Evolutionary conservation across 2,888 invertebrate genomes (phyloP).

Genomic region (Coremacera marginata): DNA sequence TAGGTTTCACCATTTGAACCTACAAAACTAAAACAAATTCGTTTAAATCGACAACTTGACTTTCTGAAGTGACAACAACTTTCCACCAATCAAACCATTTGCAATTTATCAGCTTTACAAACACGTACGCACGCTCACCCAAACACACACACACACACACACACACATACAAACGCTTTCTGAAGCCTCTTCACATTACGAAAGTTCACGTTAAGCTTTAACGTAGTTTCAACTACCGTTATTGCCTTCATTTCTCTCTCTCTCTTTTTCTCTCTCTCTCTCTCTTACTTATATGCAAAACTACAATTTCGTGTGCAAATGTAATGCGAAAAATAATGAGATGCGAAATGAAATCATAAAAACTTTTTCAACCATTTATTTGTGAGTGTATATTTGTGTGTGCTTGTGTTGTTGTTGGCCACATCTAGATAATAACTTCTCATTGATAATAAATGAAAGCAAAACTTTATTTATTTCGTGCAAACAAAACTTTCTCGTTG

Average conservation of each 20-base stretch:
- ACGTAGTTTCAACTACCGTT: background rate
- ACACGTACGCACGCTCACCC: constrained; percentile 28
- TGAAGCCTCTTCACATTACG: background rate
- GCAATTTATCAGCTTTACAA: constrained; percentile 21
- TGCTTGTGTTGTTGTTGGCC: constrained; percentile 5
- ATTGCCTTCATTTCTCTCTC: background rate
- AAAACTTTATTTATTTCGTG: constrained; percentile 25
- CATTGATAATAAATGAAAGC: constrained; percentile 26
- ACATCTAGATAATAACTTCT: constrained; percentile 24
- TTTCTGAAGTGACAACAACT: constrained; percentile 19
- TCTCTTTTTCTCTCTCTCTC: background rate
- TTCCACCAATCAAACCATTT: constrained; percentile 23
- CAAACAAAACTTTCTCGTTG: constrained; percentile 31
- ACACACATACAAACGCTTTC: constrained; percentile 18
- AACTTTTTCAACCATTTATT: constrained; percentile 37
- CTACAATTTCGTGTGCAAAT: constrained; percentile 2
- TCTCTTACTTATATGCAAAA: background rate
- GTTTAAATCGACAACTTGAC: constrained; percentile 21
- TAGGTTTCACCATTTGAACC: background rate
- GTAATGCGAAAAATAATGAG: constrained; percentile 43
- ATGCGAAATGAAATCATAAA: constrained; percentile 49
- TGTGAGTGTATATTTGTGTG: constrained; percentile 22
- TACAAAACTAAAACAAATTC: constrained; percentile 15
- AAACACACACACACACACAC: constrained; percentile 31
- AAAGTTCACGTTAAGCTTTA: background rate